Base-by-base conservation (phyloP, 2,888 invertebrate species). In the Suillia variegata region DNA sequence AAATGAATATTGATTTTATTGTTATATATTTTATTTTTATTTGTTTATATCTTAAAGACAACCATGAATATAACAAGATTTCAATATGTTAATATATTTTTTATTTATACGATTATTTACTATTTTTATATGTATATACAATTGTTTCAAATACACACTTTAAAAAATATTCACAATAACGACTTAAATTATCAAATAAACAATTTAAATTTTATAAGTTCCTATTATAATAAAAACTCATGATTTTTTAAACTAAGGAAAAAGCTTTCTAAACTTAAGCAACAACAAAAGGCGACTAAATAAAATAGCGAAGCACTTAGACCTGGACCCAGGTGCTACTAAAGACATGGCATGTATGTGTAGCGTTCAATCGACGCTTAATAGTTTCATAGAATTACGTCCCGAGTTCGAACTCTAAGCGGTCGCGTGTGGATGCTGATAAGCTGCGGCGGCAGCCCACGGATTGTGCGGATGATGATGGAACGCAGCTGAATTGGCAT, bases 391-490 rank as follows among this genome's bases (percentile, higher is more conserved):
- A n/a, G n/a, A n/a, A n/a, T n/a, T n/a, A n/a, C n/a, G n/a, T n/a
- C n/a, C n/a, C n/a, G 26, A 26, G 26, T 26, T 26, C n/a, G 34
- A 20, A 6, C 8, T 45, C 63, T 67, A 73, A 60, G 70, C 71
- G 13, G 73, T 71, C 54, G 78, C 76, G 67, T 78, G 76, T 34
- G 77, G 71, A 69, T 77, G 77, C 59, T 77, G 77, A 58, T 69
- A 69, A 10, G 68, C 67, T 1, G 70, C 68, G 12, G 77, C 76
- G 42, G 78, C 68, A 53, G 77, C 71, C 79, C 77, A 77, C 24
- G 76, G 71, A 63, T 76, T 78, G 50, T 69, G 66, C 10, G 58
- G 45, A 58, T 62, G 70, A 58, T 67, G 71, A 47, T 68, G 65
- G 56, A 65, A 65, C 55, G 67, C 67, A 26, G 62, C 65, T 20